Evolutionary conservation across 2,113 vertebrate genomes (phyloP).

Genomic region (Dipodomys ordii): DNA sequence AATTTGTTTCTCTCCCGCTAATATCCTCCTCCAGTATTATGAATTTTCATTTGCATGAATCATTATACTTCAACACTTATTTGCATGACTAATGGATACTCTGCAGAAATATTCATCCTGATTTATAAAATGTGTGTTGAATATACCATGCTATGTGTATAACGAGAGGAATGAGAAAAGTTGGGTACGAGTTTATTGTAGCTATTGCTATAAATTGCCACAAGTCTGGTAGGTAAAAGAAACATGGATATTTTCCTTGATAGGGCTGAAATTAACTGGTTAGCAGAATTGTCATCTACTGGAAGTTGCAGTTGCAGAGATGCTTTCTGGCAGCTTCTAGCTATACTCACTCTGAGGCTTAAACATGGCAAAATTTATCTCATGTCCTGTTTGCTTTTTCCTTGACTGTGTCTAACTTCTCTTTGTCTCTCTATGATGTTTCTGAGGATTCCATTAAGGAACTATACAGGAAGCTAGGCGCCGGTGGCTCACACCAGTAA

Average conservation of each 20-base stretch:
- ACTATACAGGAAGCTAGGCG: no score
- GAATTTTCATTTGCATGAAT: conserved; percentile 61
- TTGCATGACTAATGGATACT: conserved; percentile 50
- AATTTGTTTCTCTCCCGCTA: conserved; percentile 31
- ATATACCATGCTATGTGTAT: conserved; percentile 13
- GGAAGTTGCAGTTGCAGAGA: no score
- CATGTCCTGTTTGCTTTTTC: background rate
- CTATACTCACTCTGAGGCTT: background rate
- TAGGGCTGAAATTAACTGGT: no score
- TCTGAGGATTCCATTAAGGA: background rate
- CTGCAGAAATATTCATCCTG: conserved; percentile 9
- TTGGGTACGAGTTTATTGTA: background rate
- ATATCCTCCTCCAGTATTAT: conserved; percentile 14
- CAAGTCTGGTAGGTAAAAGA: background rate
- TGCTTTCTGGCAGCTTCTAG: background rate
- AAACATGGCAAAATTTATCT: no score
- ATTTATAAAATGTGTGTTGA: conserved; percentile 44
- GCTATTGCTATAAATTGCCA: background rate
- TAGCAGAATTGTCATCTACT: no score
- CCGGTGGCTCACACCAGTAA: no score
- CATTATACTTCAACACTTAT: conserved; percentile 49
- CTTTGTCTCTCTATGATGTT: background rate
- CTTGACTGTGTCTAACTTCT: no score
- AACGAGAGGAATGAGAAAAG: background rate
- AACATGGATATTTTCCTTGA: background rate